A percentile compares a stretch with the other conserved stretches of the same genome.
These are phyloP conservation scores for Etheostoma nigrum DNA, from an alignment of 2,797 vertebrate species.

Conservation along the genomic window DNA sequence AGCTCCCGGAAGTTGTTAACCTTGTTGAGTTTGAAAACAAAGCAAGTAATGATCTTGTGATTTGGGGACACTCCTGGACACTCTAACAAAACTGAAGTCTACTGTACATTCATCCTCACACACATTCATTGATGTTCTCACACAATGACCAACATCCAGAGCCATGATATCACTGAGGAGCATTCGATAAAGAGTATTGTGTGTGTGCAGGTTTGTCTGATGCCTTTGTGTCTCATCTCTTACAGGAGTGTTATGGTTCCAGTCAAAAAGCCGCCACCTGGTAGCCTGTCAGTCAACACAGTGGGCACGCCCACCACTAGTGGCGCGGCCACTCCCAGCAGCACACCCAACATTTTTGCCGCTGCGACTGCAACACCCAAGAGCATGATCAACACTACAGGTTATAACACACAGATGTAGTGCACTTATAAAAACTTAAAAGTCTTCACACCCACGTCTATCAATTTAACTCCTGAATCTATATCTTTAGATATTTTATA, in stretches of 20 bases:
- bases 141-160: background rate
- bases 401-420: constrained; percentile 74
- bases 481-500: constrained; percentile 7
- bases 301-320: constrained; percentile 92
- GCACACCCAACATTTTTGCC: constrained; percentile 96
- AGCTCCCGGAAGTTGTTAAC: background rate
- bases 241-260: constrained; percentile 96
- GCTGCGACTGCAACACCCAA: constrained; percentile 96
- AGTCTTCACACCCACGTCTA: background rate
- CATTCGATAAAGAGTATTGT: background rate
- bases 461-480: background rate
- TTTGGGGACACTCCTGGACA: no score
- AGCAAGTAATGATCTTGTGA: no score
- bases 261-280: constrained; percentile 96
- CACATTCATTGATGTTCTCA: no score
- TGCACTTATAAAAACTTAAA: background rate
- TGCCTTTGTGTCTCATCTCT: constrained; percentile 28
- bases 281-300: constrained; percentile 95
- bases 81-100: no score
- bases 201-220: background rate
- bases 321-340: constrained; percentile 89
- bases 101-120: no score
- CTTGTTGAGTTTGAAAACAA: no score
- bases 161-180: background rate
- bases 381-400: constrained; percentile 99